phyloP scores from a whole-genome alignment of 2,797 vertebrate genomes.

The Acridotheres tristis region DNA sequence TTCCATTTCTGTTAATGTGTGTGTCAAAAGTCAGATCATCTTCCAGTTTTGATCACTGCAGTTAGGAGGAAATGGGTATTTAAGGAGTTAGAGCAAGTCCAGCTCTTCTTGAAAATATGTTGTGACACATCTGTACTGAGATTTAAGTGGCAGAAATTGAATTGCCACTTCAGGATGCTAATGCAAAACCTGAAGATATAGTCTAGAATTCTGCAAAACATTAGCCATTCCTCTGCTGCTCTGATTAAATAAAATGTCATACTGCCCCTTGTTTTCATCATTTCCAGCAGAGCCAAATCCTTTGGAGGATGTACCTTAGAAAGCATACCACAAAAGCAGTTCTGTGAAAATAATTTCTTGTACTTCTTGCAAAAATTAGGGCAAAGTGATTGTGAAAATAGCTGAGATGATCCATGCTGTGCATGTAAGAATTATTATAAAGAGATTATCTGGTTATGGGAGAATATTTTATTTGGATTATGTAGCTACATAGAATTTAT shows the following conservation, averaged over 20 bases:
- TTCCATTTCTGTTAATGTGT: not conserved
- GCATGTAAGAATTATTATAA: constrained; percentile 29
- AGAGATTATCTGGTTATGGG: constrained; percentile 9
- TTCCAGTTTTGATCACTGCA: not conserved
- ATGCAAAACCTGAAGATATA: not conserved
- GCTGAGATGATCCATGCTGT: constrained; percentile 14
- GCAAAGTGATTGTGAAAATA: constrained; percentile 5
- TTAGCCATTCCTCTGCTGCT: not conserved
- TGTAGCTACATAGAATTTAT: not conserved
- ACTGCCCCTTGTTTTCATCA: not conserved
- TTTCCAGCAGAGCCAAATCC: not conserved
- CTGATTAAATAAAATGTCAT: not conserved
- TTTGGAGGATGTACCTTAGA: not conserved
- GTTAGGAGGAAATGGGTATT: not conserved
- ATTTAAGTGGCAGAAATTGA: not conserved
- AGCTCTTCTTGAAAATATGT: not conserved
- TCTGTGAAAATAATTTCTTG: not conserved
- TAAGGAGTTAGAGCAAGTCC: not conserved
- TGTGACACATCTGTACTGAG: not conserved
- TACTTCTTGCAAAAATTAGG: constrained; percentile 6
- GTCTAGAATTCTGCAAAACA: not conserved
- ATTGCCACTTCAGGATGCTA: not conserved
- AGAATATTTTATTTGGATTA: constrained; percentile 26
- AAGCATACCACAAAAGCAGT: not conserved
- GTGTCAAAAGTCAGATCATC: not conserved